A percentile compares a stretch with the other conserved stretches of the same genome.
Evolutionary conservation across 2,113 vertebrate species (phyloP).

Genomic region (Sander lucioperca): DNA sequence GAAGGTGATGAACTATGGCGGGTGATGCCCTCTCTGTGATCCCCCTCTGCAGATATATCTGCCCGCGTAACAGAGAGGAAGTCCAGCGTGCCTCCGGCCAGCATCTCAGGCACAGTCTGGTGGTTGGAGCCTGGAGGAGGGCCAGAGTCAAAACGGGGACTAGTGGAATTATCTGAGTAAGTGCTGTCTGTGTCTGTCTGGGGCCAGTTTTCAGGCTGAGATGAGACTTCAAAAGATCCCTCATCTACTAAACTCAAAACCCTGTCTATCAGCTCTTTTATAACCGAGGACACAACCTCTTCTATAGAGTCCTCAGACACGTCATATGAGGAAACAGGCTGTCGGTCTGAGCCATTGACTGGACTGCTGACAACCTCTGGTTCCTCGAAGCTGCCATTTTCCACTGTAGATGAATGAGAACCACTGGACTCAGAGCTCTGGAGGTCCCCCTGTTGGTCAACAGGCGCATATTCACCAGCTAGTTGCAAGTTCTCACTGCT

Average conservation of each 20-base stretch:
- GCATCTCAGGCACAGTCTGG: conserved; percentile 82
- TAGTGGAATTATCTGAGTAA: conserved; percentile 78
- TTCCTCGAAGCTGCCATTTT: conserved; percentile 94
- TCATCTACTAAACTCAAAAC: conserved; percentile 88
- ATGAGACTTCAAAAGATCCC: conserved; percentile 78
- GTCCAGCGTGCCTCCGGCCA: conserved; percentile 82
- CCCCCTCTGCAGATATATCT: conserved; percentile 75
- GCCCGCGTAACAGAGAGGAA: conserved; percentile 72
- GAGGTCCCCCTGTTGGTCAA: conserved; percentile 91
- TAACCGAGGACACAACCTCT: conserved; percentile 88
- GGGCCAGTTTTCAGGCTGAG: conserved; percentile 80
- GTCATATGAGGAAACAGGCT: conserved; percentile 75
- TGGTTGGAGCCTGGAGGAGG: conserved; percentile 54
- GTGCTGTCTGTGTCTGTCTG: conserved; percentile 85
- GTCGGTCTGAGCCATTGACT: conserved; percentile 78
- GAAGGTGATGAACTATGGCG: conserved; percentile 96
- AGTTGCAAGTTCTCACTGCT: conserved; percentile 96
- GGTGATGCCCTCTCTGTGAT: conserved; percentile 89
- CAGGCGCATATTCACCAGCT: conserved; percentile 89
- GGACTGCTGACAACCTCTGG: conserved; percentile 62
- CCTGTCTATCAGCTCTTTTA: conserved; percentile 90
- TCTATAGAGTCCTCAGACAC: conserved; percentile 82
- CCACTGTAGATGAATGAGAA: conserved; percentile 91
- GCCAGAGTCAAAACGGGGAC: conserved; percentile 58
- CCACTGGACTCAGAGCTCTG: conserved; percentile 93